Evolutionary conservation across 2,888 invertebrate species (phyloP).

Genomic region (Cheilosia impressa): DNA sequence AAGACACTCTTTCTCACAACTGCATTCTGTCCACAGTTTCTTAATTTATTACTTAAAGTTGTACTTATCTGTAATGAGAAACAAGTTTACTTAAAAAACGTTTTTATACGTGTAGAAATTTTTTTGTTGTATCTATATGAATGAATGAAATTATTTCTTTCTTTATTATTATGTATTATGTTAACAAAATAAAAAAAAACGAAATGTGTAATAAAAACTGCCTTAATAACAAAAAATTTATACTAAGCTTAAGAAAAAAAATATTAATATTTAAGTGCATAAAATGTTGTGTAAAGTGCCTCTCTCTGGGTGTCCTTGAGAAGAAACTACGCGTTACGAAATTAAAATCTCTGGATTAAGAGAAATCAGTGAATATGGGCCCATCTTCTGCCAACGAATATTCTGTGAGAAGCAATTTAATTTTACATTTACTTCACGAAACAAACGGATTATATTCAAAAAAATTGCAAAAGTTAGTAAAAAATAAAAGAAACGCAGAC

Average conservation of each 20-base stretch:
- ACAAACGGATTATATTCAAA: no score
- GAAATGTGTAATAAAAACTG: constrained; percentile 61
- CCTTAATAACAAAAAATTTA: constrained; percentile 55
- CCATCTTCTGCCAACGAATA: background rate
- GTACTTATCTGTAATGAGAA: constrained; percentile 47
- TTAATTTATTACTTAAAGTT: constrained; percentile 45
- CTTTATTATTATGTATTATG: constrained; percentile 37
- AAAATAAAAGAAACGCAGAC: no score
- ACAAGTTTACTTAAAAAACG: constrained; percentile 5
- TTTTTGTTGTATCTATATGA: constrained; percentile 31
- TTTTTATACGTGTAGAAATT: constrained; percentile 3
- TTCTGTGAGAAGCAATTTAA: background rate
- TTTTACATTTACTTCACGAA: no score
- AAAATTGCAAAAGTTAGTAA: no score
- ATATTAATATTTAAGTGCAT: constrained; percentile 45
- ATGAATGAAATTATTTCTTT: constrained; percentile 24
- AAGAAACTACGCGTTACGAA: constrained; percentile 4
- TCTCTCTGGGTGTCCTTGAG: constrained; percentile 23
- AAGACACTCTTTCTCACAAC: background rate
- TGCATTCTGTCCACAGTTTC: constrained; percentile 15
- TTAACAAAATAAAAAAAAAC: constrained; percentile 24
- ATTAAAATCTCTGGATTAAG: no score
- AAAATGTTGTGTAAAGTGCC: constrained; percentile 59
- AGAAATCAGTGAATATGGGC: background rate
- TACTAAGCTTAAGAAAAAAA: background rate